phyloP scores from a whole-genome alignment of 2,888 invertebrate species.

The Itoplectis maculator region DNA sequence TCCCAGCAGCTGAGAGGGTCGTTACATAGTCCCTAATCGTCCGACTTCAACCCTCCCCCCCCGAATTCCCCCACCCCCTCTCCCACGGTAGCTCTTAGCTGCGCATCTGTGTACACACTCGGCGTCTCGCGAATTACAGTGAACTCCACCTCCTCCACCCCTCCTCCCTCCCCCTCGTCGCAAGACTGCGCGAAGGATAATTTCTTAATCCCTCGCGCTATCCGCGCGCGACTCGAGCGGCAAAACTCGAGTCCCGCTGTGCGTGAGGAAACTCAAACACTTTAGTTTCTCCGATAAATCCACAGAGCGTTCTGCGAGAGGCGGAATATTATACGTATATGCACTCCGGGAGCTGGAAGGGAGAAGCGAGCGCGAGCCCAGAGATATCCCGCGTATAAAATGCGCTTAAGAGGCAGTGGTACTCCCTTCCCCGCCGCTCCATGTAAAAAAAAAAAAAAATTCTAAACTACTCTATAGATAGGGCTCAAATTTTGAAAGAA shows the following conservation, averaged over 20 bases:
- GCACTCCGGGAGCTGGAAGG: not conserved
- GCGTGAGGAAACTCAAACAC: constrained; percentile 62
- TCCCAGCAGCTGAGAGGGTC: not conserved
- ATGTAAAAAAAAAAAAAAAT: too few relatives aligned
- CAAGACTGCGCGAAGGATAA: constrained; percentile 49
- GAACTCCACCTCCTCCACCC: constrained; percentile 2
- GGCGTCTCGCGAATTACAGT: constrained; percentile 25
- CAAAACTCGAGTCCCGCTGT: constrained; percentile 32
- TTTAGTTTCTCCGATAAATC: constrained; percentile 64
- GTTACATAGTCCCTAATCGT: not conserved
- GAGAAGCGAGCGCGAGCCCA: not conserved
- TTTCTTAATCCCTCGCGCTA: constrained; percentile 61
- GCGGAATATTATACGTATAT: constrained; percentile 52
- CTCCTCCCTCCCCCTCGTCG: not conserved
- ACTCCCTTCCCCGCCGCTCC: too few relatives aligned
- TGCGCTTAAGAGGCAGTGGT: constrained; percentile 56
- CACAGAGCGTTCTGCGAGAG: constrained; percentile 9
- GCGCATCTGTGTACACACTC: constrained; percentile 14
- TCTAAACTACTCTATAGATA: too few relatives aligned
- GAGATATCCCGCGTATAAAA: constrained; percentile 56
- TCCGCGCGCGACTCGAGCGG: constrained; percentile 13
- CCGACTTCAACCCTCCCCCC: not conserved
- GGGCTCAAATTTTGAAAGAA: too few relatives aligned
- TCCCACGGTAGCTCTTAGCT: too few relatives aligned
- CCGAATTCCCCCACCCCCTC: not conserved